Evolutionary conservation across 1,140 invertebrate species (phyloP).

Genomic region (Cepaea nemoralis): DNA sequence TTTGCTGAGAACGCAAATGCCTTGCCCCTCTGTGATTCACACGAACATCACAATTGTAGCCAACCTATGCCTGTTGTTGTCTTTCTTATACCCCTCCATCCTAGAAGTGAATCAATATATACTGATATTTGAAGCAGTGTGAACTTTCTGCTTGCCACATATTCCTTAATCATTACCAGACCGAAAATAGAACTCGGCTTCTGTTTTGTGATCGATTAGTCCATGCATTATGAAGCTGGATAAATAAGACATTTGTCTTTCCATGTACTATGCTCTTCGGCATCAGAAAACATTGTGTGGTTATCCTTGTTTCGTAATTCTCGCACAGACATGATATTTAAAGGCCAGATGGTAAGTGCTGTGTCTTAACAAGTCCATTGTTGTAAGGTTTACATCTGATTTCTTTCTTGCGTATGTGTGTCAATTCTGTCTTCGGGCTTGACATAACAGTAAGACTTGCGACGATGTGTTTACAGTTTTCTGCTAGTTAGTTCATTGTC

Average conservation of each 20-base stretch:
- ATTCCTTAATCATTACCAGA: not conserved
- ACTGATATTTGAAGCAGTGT: slow-evolving; percentile 4
- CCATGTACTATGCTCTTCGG: not conserved
- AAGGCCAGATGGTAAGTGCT: slow-evolving; percentile 1
- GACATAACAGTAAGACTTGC: too few species aligned
- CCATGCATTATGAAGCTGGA: not conserved
- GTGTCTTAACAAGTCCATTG: not conserved
- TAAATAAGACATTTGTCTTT: not conserved
- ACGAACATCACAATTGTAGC: too few species aligned
- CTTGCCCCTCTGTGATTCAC: too few species aligned
- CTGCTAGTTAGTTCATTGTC: too few species aligned
- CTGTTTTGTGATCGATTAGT: not conserved
- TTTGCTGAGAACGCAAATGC: too few species aligned
- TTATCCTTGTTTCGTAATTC: not conserved
- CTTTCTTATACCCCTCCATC: not conserved
- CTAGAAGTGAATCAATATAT: not conserved
- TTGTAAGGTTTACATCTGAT: not conserved
- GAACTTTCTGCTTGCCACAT: not conserved
- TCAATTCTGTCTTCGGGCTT: not conserved
- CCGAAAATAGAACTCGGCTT: not conserved
- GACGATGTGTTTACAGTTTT: too few species aligned
- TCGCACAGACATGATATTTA: not conserved
- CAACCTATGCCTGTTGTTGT: not conserved
- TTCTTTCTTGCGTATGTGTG: not conserved
- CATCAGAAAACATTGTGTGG: not conserved